Evolutionary conservation across 2,888 invertebrate species (phyloP).

Genomic region (Athalia cordata): DNA sequence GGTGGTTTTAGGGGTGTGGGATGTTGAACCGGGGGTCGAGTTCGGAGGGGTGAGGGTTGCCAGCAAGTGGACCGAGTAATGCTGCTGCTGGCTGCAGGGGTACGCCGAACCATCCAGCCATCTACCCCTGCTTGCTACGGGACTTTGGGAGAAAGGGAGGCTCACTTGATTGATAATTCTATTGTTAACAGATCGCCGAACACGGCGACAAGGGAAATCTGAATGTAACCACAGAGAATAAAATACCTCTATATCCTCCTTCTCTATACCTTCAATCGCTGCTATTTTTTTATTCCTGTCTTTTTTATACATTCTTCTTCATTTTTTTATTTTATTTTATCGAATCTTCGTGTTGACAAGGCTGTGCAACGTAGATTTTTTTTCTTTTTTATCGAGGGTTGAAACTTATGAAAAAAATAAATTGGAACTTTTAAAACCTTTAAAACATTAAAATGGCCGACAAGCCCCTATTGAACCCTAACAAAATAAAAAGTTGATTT

Average conservation of each 20-base stretch:
- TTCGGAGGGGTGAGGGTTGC: constrained; percentile 55
- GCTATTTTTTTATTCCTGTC: neutral
- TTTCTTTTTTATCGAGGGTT: too few species aligned
- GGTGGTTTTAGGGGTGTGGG: constrained; percentile 52
- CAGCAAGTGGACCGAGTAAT: constrained; percentile 69
- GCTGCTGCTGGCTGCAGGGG: constrained; percentile 54
- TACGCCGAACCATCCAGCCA: constrained; percentile 49
- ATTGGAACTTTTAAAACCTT: too few species aligned
- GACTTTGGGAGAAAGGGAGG: constrained; percentile 32
- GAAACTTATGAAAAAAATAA: too few species aligned
- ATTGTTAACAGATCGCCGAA: constrained; percentile 50
- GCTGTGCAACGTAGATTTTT: too few species aligned
- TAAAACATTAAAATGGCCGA: too few species aligned
- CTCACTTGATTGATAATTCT: constrained; percentile 48
- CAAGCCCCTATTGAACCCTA: too few species aligned
- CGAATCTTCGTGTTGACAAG: too few species aligned
- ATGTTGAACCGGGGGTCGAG: constrained; percentile 51
- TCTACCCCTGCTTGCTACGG: constrained; percentile 18
- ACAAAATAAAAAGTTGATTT: too few species aligned
- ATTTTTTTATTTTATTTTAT: neutral
- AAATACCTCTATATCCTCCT: constrained; percentile 6
- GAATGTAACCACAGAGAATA: constrained; percentile 44
- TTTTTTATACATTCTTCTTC: neutral
- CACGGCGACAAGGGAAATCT: constrained; percentile 44
- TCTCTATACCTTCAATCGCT: neutral